phyloP scores from a whole-genome alignment of 2,797 vertebrate species.

The Morus bassanus region DNA sequence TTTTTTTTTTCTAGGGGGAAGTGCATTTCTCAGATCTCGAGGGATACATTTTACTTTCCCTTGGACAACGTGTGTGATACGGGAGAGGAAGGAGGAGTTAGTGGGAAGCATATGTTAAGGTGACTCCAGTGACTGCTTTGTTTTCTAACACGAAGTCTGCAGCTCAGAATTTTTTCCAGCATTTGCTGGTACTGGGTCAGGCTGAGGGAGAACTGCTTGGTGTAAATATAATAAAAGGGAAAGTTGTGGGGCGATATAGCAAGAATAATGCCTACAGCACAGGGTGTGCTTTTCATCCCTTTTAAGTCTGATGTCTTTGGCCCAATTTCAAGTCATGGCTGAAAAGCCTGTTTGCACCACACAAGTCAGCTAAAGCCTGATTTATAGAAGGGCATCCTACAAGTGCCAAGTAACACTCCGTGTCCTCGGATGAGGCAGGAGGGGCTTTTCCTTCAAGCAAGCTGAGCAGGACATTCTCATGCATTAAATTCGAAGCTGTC shows the following conservation, averaged over 20 bases:
- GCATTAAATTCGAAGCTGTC: not conserved
- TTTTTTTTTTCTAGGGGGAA: not conserved
- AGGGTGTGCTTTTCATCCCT: not conserved
- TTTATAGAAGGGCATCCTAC: not conserved
- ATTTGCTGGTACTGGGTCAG: not conserved
- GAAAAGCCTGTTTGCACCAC: not conserved
- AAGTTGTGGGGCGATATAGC: not conserved
- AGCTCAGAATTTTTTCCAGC: not conserved
- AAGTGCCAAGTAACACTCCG: not conserved
- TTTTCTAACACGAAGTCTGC: not conserved
- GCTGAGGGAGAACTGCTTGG: not conserved
- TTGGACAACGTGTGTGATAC: not conserved
- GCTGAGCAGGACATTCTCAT: not conserved
- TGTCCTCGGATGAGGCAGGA: not conserved
- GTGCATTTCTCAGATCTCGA: not conserved
- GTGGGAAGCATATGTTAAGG: not conserved
- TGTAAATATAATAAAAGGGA: not conserved
- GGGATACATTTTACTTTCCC: not conserved
- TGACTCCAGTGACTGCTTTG: not conserved
- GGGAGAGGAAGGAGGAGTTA: not conserved
- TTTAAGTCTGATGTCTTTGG: not conserved
- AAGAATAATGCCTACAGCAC: not conserved
- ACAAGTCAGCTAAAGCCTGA: not conserved
- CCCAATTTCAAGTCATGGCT: not conserved
- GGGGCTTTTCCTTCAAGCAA: not conserved